phyloP scores from a whole-genome alignment of 2,113 vertebrate species.

The Perognathus longimembris region DNA sequence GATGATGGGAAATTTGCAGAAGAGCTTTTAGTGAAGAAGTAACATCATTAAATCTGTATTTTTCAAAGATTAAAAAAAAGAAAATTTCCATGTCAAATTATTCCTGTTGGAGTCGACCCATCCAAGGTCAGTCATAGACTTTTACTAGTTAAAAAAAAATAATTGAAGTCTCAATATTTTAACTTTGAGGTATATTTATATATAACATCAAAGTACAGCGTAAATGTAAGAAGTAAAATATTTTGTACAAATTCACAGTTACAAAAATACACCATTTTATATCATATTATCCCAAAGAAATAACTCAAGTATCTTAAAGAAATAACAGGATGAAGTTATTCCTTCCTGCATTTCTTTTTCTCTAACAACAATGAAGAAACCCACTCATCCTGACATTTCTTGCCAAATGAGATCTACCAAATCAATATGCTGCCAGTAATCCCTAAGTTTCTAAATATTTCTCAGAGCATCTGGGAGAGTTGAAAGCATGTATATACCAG shows the following conservation, averaged over 20 bases:
- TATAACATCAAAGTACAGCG: background rate
- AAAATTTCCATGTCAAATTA: background rate
- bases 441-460: constrained; percentile 60
- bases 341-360: background rate
- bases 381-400: background rate
- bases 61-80: background rate
- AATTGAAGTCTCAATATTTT: no score
- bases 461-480: constrained; percentile 72
- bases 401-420: constrained; percentile 4
- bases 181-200: background rate
- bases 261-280: background rate
- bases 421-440: constrained; percentile 59
- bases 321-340: background rate
- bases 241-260: constrained; percentile 2
- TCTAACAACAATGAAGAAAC: background rate
- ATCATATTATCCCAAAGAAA: constrained; percentile 7
- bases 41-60: no score
- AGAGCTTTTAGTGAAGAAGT: no score
- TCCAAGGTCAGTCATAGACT: background rate
- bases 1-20: no score
- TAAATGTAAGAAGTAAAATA: background rate
- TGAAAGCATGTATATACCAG: constrained; percentile 29
- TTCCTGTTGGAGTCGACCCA: background rate
- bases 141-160: background rate
- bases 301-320: background rate